Conservation (phyloP, 2,113 vertebrate genomes). For the Cyanoderma ruficeps region DNA sequence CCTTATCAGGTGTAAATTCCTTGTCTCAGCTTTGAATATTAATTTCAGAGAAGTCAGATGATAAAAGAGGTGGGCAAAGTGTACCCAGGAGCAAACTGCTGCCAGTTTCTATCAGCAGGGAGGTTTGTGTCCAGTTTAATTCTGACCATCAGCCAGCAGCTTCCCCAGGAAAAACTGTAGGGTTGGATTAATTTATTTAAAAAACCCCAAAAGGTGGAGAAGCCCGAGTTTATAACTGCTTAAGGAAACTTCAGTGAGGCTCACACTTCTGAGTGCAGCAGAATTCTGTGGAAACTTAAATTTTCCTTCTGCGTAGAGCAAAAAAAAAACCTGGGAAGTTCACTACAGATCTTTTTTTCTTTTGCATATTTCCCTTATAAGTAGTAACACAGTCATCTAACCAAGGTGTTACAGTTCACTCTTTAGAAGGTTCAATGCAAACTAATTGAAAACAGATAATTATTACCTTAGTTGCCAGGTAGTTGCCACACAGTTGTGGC, state of each 20-base stretch:
- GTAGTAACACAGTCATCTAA: fast-evolving
- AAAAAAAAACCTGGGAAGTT: not conserved
- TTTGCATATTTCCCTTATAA: fast-evolving
- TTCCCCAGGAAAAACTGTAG: fast-evolving
- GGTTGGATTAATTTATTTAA: too few species aligned
- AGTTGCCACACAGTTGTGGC: not conserved
- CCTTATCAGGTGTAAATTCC: fast-evolving
- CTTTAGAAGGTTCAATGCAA: not conserved
- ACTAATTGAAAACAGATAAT: not conserved
- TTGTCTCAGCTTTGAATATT: not conserved
- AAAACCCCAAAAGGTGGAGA: fast-evolving
- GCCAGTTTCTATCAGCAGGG: not conserved
- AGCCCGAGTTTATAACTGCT: not conserved
- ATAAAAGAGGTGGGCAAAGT: fast-evolving
- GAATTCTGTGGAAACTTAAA: not conserved
- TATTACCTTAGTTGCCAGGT: fast-evolving
- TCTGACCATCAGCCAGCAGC: not conserved
- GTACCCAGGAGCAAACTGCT: not conserved
- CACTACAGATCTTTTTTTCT: not conserved
- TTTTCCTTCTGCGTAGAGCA: not conserved
- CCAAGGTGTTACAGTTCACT: fast-evolving
- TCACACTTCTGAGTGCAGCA: fast-evolving
- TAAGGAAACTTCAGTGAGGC: fast-evolving
- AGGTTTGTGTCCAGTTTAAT: not conserved
- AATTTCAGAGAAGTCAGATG: not conserved